Base-by-base conservation (phyloP, 2,113 vertebrate species). In the Numida meleagris region DNA sequence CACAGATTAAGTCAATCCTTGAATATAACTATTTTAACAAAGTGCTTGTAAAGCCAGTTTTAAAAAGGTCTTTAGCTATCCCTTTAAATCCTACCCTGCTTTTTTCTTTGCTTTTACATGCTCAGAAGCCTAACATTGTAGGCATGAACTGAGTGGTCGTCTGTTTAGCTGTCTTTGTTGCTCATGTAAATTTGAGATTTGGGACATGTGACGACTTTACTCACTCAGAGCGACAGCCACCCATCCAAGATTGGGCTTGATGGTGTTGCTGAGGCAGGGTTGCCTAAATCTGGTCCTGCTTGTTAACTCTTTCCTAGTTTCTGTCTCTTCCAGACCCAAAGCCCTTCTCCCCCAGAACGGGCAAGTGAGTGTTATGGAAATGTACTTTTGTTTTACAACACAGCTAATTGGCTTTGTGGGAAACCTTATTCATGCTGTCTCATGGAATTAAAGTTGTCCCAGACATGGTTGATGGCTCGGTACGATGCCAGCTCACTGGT, bases 401-500 rank as follows among this genome's bases (percentile, higher is more conserved):
- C 11, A 4, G n/a, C 10, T 50, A 34, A 16, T 86, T 80, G 48
- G 58, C 24, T 77, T 40, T 88, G 78, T 76, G 58, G 48, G 62
- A 85, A 93, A 73, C 10, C 20, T 62, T 82, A 14, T 88, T 91
- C 31, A 24, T 93, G 71, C 38, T 51, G 16, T 80, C 82, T 42
- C 12, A 8, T 43, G 51, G 75, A 89, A 50, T 79, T 4, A 42
- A 83, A 66, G 51, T 19, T 14, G 9, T 48, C 46, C 42, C 91
- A 50, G 67, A 53, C 5, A 2, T 33, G 24, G 20, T 15, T 88
- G 67, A 31, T 89, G 9, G 2, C 40, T 51, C 71, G 42, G 19
- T 85, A 36, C 0, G 0, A 23, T 85, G 88, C 48, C 71, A 70
- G 45, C 53, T 94, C 1, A 0, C n/a, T 73, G 85, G 16, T 82